These are phyloP conservation scores for Ctenodactylus gundi DNA, from an alignment of 2,113 vertebrate species.

Conservation along the genomic window DNA sequence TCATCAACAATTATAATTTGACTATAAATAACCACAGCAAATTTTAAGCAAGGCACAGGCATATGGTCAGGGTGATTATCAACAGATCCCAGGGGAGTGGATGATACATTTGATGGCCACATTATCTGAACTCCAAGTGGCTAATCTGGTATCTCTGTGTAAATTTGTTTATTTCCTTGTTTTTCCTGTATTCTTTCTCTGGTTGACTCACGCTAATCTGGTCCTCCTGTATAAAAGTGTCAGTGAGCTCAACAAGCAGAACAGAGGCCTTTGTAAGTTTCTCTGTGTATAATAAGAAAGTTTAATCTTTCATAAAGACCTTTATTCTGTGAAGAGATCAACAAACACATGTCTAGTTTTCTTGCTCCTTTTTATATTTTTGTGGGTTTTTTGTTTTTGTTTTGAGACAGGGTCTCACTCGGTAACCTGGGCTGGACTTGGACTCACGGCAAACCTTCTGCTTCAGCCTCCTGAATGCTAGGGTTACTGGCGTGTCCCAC, in stretches of 20 bases:
- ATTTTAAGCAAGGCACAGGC: neutral
- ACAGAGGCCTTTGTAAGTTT: neutral
- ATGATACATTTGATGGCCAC: neutral
- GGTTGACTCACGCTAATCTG: neutral
- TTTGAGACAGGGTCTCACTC: no score
- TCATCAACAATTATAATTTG: neutral
- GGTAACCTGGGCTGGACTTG: no score
- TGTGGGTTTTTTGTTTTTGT: no score
- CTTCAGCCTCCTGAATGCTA: no score
- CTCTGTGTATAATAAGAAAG: neutral
- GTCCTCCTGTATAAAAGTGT: neutral
- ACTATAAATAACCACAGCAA: neutral
- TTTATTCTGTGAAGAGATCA: neutral
- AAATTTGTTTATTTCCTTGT: neutral
- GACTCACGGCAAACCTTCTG: no score
- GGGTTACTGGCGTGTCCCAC: no score
- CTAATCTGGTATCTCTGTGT: neutral
- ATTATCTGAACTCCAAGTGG: neutral
- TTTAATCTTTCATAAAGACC: neutral
- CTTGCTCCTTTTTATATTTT: no score
- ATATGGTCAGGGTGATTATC: neutral
- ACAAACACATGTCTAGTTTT: neutral
- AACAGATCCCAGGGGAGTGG: neutral
- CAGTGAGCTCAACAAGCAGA: neutral
- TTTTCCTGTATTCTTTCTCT: neutral